Evolutionary conservation across 2,888 invertebrate species (phyloP).

Genomic region (Acrobasis consociella): DNA sequence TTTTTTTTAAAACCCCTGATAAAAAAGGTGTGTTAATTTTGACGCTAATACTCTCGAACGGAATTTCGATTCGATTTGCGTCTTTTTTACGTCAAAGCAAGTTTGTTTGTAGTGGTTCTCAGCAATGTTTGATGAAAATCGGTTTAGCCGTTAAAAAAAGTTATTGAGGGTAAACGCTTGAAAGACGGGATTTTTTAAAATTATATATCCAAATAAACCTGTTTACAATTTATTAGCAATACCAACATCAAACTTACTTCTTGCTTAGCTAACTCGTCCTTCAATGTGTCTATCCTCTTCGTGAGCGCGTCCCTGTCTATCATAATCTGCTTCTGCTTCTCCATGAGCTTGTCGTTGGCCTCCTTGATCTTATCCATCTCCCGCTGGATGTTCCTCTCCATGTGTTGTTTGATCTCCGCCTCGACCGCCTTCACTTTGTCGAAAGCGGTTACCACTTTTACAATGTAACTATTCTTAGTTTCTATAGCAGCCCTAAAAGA

Average conservation of each 20-base stretch:
- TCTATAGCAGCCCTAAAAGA: constrained; percentile 62
- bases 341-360: constrained; percentile 71
- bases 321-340: constrained; percentile 73
- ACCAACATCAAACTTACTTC: constrained; percentile 58
- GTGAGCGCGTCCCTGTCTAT: constrained; percentile 69
- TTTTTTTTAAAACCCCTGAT: no score
- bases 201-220: no score
- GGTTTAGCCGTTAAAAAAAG: no score
- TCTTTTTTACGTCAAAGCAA: no score
- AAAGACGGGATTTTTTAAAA: no score
- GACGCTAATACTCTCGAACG: no score
- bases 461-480: constrained; percentile 65
- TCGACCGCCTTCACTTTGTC: constrained; percentile 81
- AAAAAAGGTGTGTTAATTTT: no score
- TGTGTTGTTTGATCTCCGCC: constrained; percentile 81
- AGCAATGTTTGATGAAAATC: no score
- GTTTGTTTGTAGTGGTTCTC: no score
- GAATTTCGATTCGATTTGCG: no score
- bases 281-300: constrained; percentile 79
- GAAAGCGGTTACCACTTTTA: constrained; percentile 62
- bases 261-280: constrained; percentile 83
- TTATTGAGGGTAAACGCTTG: no score
- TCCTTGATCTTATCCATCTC: constrained; percentile 79
- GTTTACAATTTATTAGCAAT: no score
- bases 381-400: constrained; percentile 77